Percentiles rank a stretch among this genome's conserved stretches.
These are phyloP conservation scores for Volucella zonaria DNA, from an alignment of 2,888 invertebrate species.

Conservation along the genomic window DNA sequence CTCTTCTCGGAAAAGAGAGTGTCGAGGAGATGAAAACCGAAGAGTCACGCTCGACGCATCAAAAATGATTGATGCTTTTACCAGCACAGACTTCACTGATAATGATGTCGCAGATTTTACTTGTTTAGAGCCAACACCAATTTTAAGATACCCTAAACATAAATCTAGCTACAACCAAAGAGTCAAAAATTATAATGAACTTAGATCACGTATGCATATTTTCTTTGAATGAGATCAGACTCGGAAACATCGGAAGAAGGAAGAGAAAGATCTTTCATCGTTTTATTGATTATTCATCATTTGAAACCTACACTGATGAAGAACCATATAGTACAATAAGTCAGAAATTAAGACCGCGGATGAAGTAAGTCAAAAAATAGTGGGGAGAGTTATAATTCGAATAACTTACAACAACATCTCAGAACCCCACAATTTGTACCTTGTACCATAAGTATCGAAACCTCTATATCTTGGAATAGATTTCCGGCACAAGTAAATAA, in stretches of 20 bases:
- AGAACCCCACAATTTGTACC: neutral
- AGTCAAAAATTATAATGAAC: neutral
- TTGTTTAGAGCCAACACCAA: neutral
- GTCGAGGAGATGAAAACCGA: conserved; percentile 4
- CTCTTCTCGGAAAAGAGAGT: neutral
- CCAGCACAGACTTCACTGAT: no score
- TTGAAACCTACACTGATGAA: no score
- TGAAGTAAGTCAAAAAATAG: neutral
- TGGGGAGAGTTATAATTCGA: neutral
- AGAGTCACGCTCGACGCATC: conserved; percentile 2
- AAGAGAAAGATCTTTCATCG: neutral
- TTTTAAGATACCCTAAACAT: neutral
- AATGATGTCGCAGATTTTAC: neutral
- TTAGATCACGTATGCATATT: conserved; percentile 2
- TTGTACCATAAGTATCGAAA: conserved; percentile 53
- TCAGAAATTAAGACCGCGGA: conserved; percentile 6
- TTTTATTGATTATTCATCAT: no score
- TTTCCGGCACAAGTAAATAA: conserved; percentile 44
- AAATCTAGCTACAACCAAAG: neutral
- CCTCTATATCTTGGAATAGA: conserved; percentile 54
- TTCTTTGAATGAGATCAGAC: neutral
- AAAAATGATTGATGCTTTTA: no score
- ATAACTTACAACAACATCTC: neutral
- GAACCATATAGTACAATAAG: neutral
- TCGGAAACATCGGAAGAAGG: neutral